Evolutionary conservation across 2,888 invertebrate genomes (phyloP).

Genomic region (Ichneumon xanthorius): DNA sequence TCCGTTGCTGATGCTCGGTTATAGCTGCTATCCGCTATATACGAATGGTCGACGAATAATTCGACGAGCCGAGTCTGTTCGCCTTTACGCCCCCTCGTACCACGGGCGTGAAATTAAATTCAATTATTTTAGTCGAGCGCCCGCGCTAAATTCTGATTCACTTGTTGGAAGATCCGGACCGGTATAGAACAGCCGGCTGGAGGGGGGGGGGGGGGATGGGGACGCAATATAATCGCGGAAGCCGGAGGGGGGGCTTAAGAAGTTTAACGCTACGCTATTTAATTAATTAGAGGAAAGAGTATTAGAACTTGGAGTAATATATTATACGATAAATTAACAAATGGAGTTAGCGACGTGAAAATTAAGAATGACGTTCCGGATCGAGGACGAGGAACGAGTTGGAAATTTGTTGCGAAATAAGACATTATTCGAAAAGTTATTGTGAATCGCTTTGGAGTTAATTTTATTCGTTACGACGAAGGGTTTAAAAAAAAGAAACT

Average conservation of each 20-base stretch:
- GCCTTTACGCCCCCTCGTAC: conserved; percentile 50
- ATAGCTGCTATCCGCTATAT: conserved; percentile 15
- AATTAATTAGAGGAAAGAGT: conserved; percentile 58
- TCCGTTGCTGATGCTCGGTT: conserved; percentile 55
- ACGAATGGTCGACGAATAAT: conserved; percentile 27
- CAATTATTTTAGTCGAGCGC: conserved; percentile 70
- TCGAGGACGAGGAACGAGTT: conserved; percentile 24
- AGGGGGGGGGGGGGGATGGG: conserved; percentile 28
- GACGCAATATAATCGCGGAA: conserved; percentile 68
- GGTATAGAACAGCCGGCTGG: conserved; percentile 27
- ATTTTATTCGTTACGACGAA: not conserved
- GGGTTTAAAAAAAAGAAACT: not conserved
- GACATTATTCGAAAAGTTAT: not conserved
- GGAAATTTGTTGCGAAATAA: not conserved
- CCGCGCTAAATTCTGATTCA: conserved; percentile 68
- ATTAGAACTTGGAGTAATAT: conserved; percentile 34
- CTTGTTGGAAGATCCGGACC: conserved; percentile 64
- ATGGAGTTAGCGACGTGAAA: conserved; percentile 24
- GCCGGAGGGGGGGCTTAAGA: conserved; percentile 43
- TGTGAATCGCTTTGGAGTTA: not conserved
- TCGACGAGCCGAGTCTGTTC: conserved; percentile 16
- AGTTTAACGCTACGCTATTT: conserved; percentile 59
- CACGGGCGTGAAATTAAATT: conserved; percentile 68
- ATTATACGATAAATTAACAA: conserved; percentile 5
- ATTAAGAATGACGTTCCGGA: not conserved